Percentiles rank a stretch among this genome's conserved stretches.
phyloP scores from a whole-genome alignment of 2,888 invertebrate species.

The Thyatira batis region DNA sequence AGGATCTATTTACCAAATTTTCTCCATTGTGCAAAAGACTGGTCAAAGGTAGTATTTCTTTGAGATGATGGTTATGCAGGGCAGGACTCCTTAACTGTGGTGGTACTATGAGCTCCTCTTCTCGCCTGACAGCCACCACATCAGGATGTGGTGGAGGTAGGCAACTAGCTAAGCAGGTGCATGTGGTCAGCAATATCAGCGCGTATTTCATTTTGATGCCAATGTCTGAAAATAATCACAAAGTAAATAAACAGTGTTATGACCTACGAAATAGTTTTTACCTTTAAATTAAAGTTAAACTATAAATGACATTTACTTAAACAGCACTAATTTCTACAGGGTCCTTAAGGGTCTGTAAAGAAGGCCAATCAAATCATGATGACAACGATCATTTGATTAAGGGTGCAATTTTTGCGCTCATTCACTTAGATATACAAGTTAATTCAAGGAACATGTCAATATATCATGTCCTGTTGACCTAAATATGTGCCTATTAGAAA shows the following conservation, averaged over 20 bases:
- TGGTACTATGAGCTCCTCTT: slow-evolving; percentile 80
- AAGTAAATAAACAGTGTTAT: no score
- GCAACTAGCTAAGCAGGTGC: slow-evolving; percentile 42
- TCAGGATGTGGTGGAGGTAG: slow-evolving; percentile 81
- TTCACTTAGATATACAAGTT: background rate
- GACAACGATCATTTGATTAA: background rate
- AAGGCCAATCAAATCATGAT: background rate
- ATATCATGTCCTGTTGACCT: background rate
- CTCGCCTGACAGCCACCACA: slow-evolving; percentile 80
- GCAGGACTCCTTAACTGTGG: slow-evolving; percentile 82
- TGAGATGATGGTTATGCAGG: slow-evolving; percentile 81
- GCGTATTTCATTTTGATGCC: slow-evolving; percentile 41
- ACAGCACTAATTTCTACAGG: no score
- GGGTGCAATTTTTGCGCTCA: background rate
- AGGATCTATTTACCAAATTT: slow-evolving; percentile 65
- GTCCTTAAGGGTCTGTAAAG: no score
- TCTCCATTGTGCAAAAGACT: slow-evolving; percentile 85
- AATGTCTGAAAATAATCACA: slow-evolving; percentile 10
- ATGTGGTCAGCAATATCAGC: slow-evolving; percentile 44
- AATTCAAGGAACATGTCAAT: background rate
- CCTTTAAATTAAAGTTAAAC: no score
- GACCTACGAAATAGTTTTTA: no score
- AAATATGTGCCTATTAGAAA: background rate
- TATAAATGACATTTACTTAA: no score
- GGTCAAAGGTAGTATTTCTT: slow-evolving; percentile 76